Conservation (phyloP, 2,888 invertebrate species). For the Catocala nupta region DNA sequence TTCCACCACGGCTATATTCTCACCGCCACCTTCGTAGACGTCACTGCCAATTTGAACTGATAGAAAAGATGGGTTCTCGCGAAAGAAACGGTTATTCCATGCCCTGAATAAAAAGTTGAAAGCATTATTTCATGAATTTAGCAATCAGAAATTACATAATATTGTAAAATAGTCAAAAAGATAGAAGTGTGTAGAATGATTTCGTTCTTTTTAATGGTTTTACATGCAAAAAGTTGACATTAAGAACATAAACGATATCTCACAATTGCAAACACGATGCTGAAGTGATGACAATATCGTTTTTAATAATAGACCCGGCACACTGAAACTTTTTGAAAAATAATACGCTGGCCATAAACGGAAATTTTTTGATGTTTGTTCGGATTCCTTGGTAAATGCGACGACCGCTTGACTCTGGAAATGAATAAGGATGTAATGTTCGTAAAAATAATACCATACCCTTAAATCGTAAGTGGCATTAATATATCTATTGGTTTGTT, state of each 20-base stretch:
- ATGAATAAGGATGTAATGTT: too few relatives aligned
- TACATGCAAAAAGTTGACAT: too few relatives aligned
- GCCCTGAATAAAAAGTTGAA: slow-evolving; percentile 55
- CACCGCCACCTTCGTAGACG: slow-evolving; percentile 68
- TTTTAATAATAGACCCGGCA: slow-evolving; percentile 74
- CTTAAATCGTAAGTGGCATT: neutral
- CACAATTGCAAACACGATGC: slow-evolving; percentile 80
- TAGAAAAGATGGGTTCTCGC: slow-evolving; percentile 77
- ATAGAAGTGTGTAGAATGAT: too few relatives aligned
- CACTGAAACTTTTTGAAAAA: slow-evolving; percentile 73
- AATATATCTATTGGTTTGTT: too few relatives aligned
- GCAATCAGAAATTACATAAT: too few relatives aligned
- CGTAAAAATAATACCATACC: too few relatives aligned
- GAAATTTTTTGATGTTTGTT: slow-evolving; percentile 67
- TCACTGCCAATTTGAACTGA: slow-evolving; percentile 73
- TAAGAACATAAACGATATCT: slow-evolving; percentile 29
- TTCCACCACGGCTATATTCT: slow-evolving; percentile 66
- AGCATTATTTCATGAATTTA: neutral
- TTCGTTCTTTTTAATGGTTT: too few relatives aligned
- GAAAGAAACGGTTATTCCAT: slow-evolving; percentile 77
- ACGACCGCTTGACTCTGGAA: slow-evolving; percentile 61
- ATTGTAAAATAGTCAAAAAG: too few relatives aligned
- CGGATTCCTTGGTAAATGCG: slow-evolving; percentile 66
- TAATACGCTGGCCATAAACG: slow-evolving; percentile 76
- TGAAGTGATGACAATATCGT: slow-evolving; percentile 74